Percentiles rank a stretch among this genome's conserved stretches.
phyloP scores from a whole-genome alignment of 2,888 invertebrate species.

The Magallana nippona region DNA sequence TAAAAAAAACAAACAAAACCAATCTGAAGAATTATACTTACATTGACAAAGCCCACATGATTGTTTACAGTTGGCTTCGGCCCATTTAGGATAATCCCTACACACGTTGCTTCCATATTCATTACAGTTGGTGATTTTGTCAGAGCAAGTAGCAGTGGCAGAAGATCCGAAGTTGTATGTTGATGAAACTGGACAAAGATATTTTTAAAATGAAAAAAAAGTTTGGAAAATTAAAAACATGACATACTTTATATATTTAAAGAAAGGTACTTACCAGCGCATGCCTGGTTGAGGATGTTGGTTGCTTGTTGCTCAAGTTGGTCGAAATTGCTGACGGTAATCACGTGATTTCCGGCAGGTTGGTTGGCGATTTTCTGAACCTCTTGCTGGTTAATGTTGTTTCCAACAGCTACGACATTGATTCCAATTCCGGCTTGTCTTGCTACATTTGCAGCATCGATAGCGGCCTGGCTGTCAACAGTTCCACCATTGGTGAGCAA shows the following conservation, averaged over 20 bases:
- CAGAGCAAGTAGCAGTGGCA: conserved; percentile 60
- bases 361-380: conserved; percentile 62
- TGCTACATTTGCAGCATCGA: conserved; percentile 57
- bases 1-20: too few relatives aligned
- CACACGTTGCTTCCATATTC: conserved; percentile 62
- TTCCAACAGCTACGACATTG: conserved; percentile 66
- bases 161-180: conserved; percentile 53
- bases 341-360: conserved; percentile 60
- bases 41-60: conserved; percentile 65
- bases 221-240: neutral
- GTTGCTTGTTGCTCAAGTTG: conserved; percentile 59
- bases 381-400: conserved; percentile 58
- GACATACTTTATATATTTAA: too few relatives aligned
- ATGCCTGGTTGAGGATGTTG: conserved; percentile 59
- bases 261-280: conserved; percentile 55
- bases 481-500: conserved; percentile 66
- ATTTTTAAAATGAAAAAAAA: neutral
- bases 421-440: conserved; percentile 60
- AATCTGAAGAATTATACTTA: conserved; percentile 49
- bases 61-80: conserved; percentile 64
- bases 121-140: conserved; percentile 61
- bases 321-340: conserved; percentile 64
- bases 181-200: conserved; percentile 18
- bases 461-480: conserved; percentile 55
- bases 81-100: conserved; percentile 63